phyloP scores from a whole-genome alignment of 2,888 invertebrate species.

The Baronia brevicornis region DNA sequence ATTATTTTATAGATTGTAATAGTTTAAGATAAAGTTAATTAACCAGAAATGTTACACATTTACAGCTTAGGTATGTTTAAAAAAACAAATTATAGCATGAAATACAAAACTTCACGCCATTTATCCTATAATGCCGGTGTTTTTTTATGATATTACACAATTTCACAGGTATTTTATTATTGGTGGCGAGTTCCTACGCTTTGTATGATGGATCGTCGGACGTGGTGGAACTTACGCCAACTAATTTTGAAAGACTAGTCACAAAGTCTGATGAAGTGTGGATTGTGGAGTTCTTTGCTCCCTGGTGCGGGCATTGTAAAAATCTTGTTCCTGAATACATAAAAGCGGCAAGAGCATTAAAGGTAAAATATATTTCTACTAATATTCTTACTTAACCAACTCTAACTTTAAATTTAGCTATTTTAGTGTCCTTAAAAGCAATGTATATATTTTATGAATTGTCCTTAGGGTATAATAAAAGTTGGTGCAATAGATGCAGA shows the following conservation, averaged over 20 bases:
- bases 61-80: constrained; percentile 55
- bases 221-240: constrained; percentile 89
- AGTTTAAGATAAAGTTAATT: constrained; percentile 33
- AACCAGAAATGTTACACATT: constrained; percentile 44
- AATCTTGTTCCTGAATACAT: constrained; percentile 93
- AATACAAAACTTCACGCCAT: constrained; percentile 26
- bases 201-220: constrained; percentile 83
- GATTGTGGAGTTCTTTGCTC: constrained; percentile 97
- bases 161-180: constrained; percentile 55
- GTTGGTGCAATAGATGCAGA: constrained; percentile 97
- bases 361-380: constrained; percentile 77
- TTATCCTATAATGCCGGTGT: constrained; percentile 29
- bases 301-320: constrained; percentile 97
- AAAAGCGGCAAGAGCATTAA: constrained; percentile 93
- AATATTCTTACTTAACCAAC: too few species aligned
- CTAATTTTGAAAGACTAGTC: constrained; percentile 91
- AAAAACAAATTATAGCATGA: constrained; percentile 40
- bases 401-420: too few species aligned
- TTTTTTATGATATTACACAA: constrained; percentile 20
- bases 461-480: constrained; percentile 88
- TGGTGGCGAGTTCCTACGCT: constrained; percentile 46
- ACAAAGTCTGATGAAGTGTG: constrained; percentile 90
- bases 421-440: too few species aligned
- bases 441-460: neutral
- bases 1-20: constrained; percentile 20